Conservation (phyloP, 2,888 invertebrate genomes). For the Chaetogeoica ovagalla region DNA sequence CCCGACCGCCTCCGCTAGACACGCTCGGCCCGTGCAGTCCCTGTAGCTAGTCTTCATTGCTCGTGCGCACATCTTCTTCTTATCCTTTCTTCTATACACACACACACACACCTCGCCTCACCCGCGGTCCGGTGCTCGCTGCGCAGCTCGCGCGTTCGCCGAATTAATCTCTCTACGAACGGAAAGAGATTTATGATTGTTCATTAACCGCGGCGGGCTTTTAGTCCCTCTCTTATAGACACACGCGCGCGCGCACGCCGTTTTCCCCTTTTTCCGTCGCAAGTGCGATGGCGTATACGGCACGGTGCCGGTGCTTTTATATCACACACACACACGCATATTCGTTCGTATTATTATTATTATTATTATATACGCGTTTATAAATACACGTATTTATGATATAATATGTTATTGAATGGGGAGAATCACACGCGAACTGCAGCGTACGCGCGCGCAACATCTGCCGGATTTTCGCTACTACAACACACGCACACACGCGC, state of each 20-base stretch:
- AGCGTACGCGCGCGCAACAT: constrained; percentile 29
- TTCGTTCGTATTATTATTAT: not conserved
- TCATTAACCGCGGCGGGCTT: constrained; percentile 54
- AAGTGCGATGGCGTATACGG: not conserved
- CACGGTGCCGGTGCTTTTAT: not conserved
- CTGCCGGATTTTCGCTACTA: constrained; percentile 50
- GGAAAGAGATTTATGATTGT: constrained; percentile 55
- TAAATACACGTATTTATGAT: constrained; percentile 15
- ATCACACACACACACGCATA: not conserved
- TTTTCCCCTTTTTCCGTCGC: constrained; percentile 50
- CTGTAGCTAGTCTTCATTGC: too few relatives aligned
- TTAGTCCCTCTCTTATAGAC: constrained; percentile 38
- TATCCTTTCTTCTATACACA: constrained; percentile 34
- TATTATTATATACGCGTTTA: constrained; percentile 1
- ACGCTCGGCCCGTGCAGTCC: too few relatives aligned
- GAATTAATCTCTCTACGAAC: constrained; percentile 50
- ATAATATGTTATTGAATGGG: constrained; percentile 52
- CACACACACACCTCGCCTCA: not conserved
- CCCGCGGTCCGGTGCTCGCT: too few relatives aligned
- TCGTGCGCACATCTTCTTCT: constrained; percentile 3
- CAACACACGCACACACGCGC: not conserved
- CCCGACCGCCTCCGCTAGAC: not conserved
- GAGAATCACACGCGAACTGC: constrained; percentile 16
- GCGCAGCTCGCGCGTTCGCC: not conserved
- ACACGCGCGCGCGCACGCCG: not conserved